phyloP scores from a whole-genome alignment of 2,113 vertebrate species.

The Epinephelus cyanopodus region DNA sequence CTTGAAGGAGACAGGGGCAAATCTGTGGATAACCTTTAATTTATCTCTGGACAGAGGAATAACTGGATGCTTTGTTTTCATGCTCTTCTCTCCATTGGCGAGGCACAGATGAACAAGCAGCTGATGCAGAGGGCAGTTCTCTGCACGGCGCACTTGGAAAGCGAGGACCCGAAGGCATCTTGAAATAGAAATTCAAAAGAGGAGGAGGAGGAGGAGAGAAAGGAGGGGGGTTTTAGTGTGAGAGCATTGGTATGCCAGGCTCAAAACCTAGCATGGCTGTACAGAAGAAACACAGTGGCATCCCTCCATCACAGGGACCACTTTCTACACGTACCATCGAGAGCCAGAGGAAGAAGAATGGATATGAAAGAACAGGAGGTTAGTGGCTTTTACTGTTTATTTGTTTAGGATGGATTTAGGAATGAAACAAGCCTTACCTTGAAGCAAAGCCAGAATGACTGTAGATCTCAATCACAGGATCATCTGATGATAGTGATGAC shows the following conservation, averaged over 20 bases:
- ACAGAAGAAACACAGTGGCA: conserved; percentile 73
- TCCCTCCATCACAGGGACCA: conserved; percentile 73
- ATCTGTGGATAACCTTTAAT: conserved; percentile 18
- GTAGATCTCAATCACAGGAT: conserved; percentile 21
- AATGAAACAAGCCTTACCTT: conserved; percentile 21
- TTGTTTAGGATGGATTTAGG: neutral
- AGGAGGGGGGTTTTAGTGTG: conserved; percentile 32
- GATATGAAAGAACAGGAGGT: conserved; percentile 53
- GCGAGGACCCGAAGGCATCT: conserved; percentile 71
- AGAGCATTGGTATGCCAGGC: conserved; percentile 67
- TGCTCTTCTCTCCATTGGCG: conserved; percentile 14
- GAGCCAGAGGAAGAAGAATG: conserved; percentile 55
- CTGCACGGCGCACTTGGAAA: conserved; percentile 33
- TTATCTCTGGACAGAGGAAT: neutral
- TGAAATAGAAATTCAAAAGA: conserved; percentile 72
- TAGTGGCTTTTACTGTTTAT: conserved; percentile 9
- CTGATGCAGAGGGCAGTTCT: conserved; percentile 64
- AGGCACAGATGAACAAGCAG: conserved; percentile 71
- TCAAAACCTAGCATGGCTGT: conserved; percentile 76
- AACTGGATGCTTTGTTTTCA: conserved; percentile 28
- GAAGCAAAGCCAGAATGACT: conserved; percentile 8
- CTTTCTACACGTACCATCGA: conserved; percentile 56
- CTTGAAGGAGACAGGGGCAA: conserved; percentile 26
- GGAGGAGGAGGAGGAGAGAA: conserved; percentile 27
- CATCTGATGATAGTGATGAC: conserved; percentile 40